Evolutionary conservation across 2,888 invertebrate genomes (phyloP), one percentile per base, ranked within the genome.

Genomic region (Catocala sponsa): DNA sequence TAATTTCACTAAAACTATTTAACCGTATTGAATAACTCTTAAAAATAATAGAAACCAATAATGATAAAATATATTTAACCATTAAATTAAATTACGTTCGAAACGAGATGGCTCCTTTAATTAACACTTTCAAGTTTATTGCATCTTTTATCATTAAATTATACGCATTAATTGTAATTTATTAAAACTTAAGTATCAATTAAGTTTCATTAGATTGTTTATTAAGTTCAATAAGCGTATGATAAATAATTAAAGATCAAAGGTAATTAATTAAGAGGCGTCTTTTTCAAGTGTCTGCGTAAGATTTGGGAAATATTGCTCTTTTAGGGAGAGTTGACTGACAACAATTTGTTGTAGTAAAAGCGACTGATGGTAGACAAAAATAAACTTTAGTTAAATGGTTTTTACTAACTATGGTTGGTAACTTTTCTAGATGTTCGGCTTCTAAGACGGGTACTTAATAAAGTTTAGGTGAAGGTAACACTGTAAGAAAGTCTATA

Each of bases 191-290:
- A 57, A 72, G 54, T 57, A 57, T 48, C 65, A 78, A 80, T 70
- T 70, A 72, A 56, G 59, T 73, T 65, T 52, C 54, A 69, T 78
- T 69, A 66, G 55, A 42, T 53, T 70, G 58, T 78, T 72, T 67
- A 76, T 78, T 60, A 63, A 60, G 55, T 68, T 76, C 57, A 66
- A 70, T 78, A 56, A 66, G 61, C 33, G 55, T 63, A 59, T 65
- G 52, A 68, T 65, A 60, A 63, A 60, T 69, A 68, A 72, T 65
- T 54, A 46, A 6, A 63, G 55, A 70, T 76, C 66, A 78, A 78
- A 75, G 59, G 33, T 63, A 65, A 66, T 63, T 71, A 62, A 68
- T 55, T 69, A 69, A 54, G 50, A 54, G 54, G 56, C 51, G 54
- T 55, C 54, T 53, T 25, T 59, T 53, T 35, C 46, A 58, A 11